Conservation (phyloP, 2,113 vertebrate genomes). For the Ondatra zibethicus region DNA sequence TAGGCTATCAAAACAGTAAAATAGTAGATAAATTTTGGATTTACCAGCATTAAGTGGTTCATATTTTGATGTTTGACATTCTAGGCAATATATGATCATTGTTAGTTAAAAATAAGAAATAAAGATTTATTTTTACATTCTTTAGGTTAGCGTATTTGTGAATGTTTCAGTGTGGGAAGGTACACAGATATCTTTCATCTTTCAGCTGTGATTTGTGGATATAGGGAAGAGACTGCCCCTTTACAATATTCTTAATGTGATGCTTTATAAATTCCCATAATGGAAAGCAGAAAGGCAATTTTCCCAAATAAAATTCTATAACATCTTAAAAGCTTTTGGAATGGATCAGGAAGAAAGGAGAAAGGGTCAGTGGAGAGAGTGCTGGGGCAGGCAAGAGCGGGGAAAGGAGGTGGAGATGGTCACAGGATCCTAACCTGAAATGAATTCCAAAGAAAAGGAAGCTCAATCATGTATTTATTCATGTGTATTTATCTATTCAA, state of each 20-base stretch:
- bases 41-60: neutral
- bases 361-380: accelerated
- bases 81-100: neutral
- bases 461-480: accelerated
- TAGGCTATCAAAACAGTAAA: neutral
- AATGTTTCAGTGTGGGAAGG: neutral
- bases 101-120: conserved; percentile 12
- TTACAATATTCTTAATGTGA: neutral
- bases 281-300: neutral
- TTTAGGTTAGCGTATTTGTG: neutral
- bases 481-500: neutral
- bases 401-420: accelerated
- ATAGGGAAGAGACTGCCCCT: neutral
- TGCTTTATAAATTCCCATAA: neutral
- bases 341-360: neutral
- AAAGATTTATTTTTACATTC: neutral
- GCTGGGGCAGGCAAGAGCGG: accelerated
- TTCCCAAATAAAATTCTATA: neutral
- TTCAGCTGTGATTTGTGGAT: neutral
- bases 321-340: neutral
- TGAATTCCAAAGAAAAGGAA: neutral
- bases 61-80: conserved; percentile 25
- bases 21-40: neutral
- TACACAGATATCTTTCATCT: neutral
- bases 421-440: neutral